These are phyloP conservation scores for Drosophila eohydei DNA, from an alignment of 2,888 invertebrate genomes.

Conservation along the genomic window DNA sequence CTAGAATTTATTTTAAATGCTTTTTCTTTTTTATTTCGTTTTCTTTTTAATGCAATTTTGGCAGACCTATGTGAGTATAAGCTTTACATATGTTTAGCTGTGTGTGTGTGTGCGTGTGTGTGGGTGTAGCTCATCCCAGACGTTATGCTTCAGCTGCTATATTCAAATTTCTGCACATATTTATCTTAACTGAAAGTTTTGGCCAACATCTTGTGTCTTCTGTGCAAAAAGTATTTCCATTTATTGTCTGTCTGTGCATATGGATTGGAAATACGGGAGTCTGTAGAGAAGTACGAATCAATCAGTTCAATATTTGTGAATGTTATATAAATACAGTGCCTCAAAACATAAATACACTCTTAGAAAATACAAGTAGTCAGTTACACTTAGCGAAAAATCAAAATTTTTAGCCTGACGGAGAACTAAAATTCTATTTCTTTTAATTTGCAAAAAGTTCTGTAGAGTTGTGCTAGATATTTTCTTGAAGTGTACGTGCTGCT, in stretches of 20 bases:
- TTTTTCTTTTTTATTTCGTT: slow-evolving; percentile 9
- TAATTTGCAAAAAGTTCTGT: neutral
- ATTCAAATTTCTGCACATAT: neutral
- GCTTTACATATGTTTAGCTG: slow-evolving; percentile 57
- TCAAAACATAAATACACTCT: neutral
- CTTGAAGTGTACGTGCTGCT: neutral
- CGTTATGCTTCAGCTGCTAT: neutral
- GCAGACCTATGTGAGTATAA: slow-evolving; percentile 67
- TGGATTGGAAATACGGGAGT: neutral
- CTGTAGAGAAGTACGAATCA: neutral
- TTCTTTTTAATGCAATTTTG: slow-evolving; percentile 61
- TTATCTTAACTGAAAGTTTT: neutral
- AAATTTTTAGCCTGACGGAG: neutral
- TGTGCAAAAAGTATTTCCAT: neutral
- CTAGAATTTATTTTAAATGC: slow-evolving; percentile 60
- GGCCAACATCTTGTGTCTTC: neutral
- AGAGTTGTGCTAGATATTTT: neutral
- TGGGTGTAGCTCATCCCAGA: neutral
- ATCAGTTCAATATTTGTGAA: neutral
- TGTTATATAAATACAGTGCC: neutral
- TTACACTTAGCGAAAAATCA: neutral
- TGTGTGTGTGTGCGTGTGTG: slow-evolving; percentile 6
- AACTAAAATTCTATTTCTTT: neutral
- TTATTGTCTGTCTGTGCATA: slow-evolving; percentile 16
- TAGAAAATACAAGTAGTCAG: neutral